Percentiles rank a stretch among this genome's conserved stretches.
phyloP scores from a whole-genome alignment of 2,888 invertebrate species.

The Drosophila kanekoi region DNA sequence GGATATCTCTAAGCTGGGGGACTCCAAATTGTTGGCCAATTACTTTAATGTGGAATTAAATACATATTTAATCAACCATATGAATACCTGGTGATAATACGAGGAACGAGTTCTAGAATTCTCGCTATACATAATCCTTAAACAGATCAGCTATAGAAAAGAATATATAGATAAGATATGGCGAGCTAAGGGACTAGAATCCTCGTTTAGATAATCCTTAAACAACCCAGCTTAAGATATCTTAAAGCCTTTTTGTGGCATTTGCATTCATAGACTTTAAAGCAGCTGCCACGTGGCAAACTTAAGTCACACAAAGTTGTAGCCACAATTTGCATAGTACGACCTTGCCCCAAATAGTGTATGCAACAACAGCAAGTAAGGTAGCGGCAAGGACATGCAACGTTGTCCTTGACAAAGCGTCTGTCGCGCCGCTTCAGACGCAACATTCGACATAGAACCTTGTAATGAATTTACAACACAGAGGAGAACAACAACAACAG shows the following conservation, averaged over 20 bases:
- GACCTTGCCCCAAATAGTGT: conserved; percentile 48
- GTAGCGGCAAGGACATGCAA: conserved; percentile 43
- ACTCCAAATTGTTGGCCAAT: conserved; percentile 5
- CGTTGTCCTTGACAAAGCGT: conserved; percentile 31
- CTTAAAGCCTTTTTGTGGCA: too few relatives aligned
- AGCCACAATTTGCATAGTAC: conserved; percentile 48
- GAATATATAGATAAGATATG: too few relatives aligned
- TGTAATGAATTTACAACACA: conserved; percentile 63
- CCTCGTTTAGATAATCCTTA: too few relatives aligned
- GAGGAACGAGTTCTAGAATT: background rate
- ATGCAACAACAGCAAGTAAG: conserved; percentile 3
- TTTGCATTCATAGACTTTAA: too few relatives aligned
- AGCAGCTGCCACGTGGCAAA: conserved; percentile 5
- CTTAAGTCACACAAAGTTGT: conserved; percentile 42
- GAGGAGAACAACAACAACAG: conserved; percentile 30
- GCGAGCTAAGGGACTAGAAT: too few relatives aligned
- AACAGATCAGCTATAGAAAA: too few relatives aligned
- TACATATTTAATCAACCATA: background rate
- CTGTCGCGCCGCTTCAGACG: conserved; percentile 32
- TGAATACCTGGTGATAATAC: too few relatives aligned
- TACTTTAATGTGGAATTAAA: conserved; percentile 5
- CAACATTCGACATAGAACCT: conserved; percentile 61
- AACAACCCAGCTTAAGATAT: too few relatives aligned
- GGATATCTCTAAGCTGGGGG: conserved; percentile 35
- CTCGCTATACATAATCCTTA: too few relatives aligned